These are phyloP conservation scores for Eriosoma lanigerum DNA, from an alignment of 1,140 invertebrate genomes.

Conservation along the genomic window DNA sequence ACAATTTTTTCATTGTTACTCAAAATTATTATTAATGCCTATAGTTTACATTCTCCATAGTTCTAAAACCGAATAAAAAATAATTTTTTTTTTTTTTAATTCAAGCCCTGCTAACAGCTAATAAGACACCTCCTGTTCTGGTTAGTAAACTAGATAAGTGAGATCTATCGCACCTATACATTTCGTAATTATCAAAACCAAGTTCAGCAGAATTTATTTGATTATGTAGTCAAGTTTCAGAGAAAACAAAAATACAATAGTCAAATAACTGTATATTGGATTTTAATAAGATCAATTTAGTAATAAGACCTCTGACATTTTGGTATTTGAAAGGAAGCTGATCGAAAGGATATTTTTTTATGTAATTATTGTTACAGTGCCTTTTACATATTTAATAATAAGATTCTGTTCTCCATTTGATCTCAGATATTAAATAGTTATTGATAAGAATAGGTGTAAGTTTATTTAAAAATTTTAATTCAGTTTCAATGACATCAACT, in stretches of 20 bases:
- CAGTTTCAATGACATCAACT: background rate
- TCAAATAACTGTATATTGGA: background rate
- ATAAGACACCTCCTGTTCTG: background rate
- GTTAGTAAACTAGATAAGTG: background rate
- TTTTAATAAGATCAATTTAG: background rate
- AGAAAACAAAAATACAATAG: background rate
- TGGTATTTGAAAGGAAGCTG: background rate
- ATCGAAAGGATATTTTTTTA: background rate
- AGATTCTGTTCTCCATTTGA: background rate
- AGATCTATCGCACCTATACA: constrained; percentile 9
- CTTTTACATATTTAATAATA: background rate
- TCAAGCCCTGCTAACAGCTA: too few relatives aligned
- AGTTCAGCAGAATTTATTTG: too few relatives aligned
- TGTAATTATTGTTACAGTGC: background rate
- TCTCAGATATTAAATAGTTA: background rate
- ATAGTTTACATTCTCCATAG: too few relatives aligned
- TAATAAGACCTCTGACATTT: background rate
- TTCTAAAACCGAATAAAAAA: too few relatives aligned
- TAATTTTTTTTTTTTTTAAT: too few relatives aligned
- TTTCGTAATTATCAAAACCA: background rate
- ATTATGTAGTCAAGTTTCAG: too few relatives aligned
- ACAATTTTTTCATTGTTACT: too few relatives aligned
- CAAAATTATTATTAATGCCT: too few relatives aligned
- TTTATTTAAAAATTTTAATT: background rate
- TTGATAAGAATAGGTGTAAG: background rate